phyloP scores from a whole-genome alignment of 1,140 invertebrate species.

The Rhynchophorus ferrugineus region DNA sequence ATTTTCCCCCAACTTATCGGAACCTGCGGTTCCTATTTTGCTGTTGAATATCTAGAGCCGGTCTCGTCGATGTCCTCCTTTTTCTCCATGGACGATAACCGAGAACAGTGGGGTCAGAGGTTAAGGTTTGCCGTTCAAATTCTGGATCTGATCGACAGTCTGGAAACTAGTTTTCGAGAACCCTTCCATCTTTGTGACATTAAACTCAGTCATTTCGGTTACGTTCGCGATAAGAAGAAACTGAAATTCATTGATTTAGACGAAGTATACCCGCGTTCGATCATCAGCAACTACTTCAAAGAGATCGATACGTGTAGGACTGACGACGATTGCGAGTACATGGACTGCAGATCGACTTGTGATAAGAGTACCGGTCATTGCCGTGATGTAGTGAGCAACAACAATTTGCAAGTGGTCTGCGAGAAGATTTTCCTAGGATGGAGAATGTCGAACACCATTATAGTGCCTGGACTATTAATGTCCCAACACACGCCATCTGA shows the following conservation, averaged over 20 bases:
- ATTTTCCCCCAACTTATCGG: slow-evolving; percentile 57
- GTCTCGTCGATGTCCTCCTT: slow-evolving; percentile 37
- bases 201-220: slow-evolving; percentile 58
- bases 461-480: slow-evolving; percentile 53
- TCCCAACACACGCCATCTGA: slow-evolving; percentile 49
- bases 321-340: slow-evolving; percentile 56
- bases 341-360: slow-evolving; percentile 56
- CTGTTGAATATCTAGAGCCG: slow-evolving; percentile 51
- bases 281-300: slow-evolving; percentile 42
- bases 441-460: slow-evolving; percentile 50
- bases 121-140: slow-evolving; percentile 52
- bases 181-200: slow-evolving; percentile 59
- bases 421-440: slow-evolving; percentile 57
- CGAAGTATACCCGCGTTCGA: slow-evolving; percentile 44
- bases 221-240: slow-evolving; percentile 44
- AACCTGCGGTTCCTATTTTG: slow-evolving; percentile 55
- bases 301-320: slow-evolving; percentile 43
- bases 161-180: slow-evolving; percentile 50
- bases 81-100: slow-evolving; percentile 38
- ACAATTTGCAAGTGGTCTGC: slow-evolving; percentile 57
- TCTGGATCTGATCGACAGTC: slow-evolving; percentile 50
- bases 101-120: slow-evolving; percentile 44
- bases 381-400: slow-evolving; percentile 47
- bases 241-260: slow-evolving; percentile 56
- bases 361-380: slow-evolving; percentile 45